These are phyloP conservation scores for Psittacara wagleri DNA, from an alignment of 2,113 vertebrate species.

Conservation along the genomic window DNA sequence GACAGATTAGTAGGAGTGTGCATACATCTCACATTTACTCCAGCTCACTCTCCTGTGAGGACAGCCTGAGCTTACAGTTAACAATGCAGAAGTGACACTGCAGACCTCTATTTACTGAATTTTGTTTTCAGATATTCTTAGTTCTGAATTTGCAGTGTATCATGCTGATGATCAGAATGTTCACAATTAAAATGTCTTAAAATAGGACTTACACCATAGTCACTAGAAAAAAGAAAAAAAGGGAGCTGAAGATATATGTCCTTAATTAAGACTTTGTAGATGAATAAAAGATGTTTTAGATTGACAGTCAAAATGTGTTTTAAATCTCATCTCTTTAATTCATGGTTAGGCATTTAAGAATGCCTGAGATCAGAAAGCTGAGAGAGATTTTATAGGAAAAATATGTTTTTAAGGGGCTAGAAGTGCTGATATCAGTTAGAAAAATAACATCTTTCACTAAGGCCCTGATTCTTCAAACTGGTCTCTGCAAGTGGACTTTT, in stretches of 20 bases:
- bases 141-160: background rate
- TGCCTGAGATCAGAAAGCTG: background rate
- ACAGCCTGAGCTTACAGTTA: background rate
- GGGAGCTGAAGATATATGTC: background rate
- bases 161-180: background rate
- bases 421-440: background rate
- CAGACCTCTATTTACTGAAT: background rate
- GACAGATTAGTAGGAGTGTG: background rate
- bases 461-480: background rate
- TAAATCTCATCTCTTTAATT: background rate
- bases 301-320: background rate
- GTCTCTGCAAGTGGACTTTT: background rate
- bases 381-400: background rate
- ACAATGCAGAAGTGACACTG: background rate
- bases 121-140: background rate
- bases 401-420: background rate
- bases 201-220: background rate
- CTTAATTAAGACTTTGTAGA: background rate
- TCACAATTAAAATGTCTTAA: background rate
- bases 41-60: background rate
- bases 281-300: background rate
- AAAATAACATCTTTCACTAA: background rate
- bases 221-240: background rate
- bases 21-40: background rate
- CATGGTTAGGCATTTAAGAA: background rate